Base-by-base conservation (phyloP, 2,113 vertebrate genomes). In the Oncorhynchus masou region DNA sequence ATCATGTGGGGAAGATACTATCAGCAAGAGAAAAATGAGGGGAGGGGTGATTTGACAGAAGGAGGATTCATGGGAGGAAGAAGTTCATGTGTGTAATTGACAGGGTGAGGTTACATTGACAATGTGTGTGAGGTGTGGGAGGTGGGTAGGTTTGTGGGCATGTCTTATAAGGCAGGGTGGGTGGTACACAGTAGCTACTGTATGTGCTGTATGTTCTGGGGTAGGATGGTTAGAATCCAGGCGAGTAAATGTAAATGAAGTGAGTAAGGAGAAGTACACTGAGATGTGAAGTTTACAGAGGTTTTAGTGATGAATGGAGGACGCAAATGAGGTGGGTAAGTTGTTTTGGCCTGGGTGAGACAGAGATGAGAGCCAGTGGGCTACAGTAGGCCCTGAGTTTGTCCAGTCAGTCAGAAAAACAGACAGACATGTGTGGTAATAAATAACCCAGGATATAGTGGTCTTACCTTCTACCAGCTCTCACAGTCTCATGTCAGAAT, bases 1-100 rank as follows among this genome's bases (percentile, higher is more conserved):
- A 64, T 48, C 22, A 71, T 79, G 68, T 70, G 69, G 69, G 5
- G 71, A 74, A 27, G 31, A 12, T 81, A 79, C 79, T 54, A 66
- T 54, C 39, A 59, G n/a, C 64, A 0, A 2, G 15, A 57, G 54
- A 20, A 20, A 20, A 57, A 57, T 19, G 39, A 45, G 39, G 2
- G 39, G 39, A 3, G 39, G 39, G 39, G 39, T 45, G 54, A 20
- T 54, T 19, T 9, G n/a, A 62, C 59, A 62, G 59, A 60, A 6
- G 49, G 49, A 54, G 15, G 39, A 45, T 45, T 45, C 54, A 57
- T 15, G 20, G 19, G 15, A 2, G 19, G 15, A 57, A 57, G 20
- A 57, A 15, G 20, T 57, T 57, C 54, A 57, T 3, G 54, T 20
- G 54, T 57, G 15, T 57, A 12, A 39, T 4, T 57, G 54, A 19